These are phyloP conservation scores for Metallyticus violacea DNA, from an alignment of 2,888 invertebrate species.

Conservation along the genomic window DNA sequence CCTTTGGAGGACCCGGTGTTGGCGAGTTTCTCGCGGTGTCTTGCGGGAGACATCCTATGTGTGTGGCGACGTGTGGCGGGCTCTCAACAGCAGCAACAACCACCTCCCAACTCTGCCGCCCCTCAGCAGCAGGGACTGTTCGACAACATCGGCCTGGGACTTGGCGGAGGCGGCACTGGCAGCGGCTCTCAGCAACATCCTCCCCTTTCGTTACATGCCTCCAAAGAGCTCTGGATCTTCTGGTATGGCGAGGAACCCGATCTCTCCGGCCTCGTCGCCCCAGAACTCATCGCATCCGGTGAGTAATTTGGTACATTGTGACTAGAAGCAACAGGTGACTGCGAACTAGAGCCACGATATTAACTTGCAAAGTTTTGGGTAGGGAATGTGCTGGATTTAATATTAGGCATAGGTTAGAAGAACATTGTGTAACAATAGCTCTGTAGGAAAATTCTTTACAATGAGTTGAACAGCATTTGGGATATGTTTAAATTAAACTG, in stretches of 20 bases:
- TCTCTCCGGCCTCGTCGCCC: conserved; percentile 76
- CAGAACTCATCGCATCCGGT: conserved; percentile 84
- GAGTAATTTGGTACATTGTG: too few species aligned
- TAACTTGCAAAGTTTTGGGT: too few species aligned
- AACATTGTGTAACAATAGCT: too few species aligned
- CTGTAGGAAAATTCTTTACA: too few species aligned
- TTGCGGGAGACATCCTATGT: conserved; percentile 93
- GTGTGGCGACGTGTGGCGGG: conserved; percentile 92
- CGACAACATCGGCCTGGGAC: conserved; percentile 44
- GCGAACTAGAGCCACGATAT: too few species aligned
- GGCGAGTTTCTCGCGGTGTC: conserved; percentile 85
- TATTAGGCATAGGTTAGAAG: too few species aligned
- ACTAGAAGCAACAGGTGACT: too few species aligned
- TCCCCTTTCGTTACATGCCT: conserved; percentile 78
- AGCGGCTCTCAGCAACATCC: conserved; percentile 45
- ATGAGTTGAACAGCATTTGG: too few species aligned
- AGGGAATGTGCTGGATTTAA: too few species aligned
- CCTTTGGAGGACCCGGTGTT: conserved; percentile 88
- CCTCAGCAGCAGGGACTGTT: conserved; percentile 44
- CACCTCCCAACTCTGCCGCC: conserved; percentile 41
- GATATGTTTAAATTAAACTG: too few species aligned
- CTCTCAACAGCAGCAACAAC: conserved; percentile 46
- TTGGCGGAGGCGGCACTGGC: conserved; percentile 19
- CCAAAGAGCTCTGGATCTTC: conserved; percentile 99
- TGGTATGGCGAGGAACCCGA: conserved; percentile 99